Percentiles rank a stretch among this genome's conserved stretches.
Conservation (phyloP, 2,888 invertebrate genomes). For the Mantis religiosa region DNA sequence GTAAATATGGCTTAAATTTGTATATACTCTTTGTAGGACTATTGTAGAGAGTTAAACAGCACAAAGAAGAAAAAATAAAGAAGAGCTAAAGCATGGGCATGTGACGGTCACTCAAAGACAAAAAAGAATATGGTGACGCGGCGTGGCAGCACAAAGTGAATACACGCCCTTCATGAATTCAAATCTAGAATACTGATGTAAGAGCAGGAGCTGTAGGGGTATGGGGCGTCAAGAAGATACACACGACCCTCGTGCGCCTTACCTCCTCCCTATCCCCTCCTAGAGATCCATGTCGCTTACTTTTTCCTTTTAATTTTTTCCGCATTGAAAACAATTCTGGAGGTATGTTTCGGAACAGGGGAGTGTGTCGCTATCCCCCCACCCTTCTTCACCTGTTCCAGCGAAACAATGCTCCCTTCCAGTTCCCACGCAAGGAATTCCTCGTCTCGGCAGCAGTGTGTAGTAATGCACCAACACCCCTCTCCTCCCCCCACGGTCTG, state of each 20-base stretch:
- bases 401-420: neutral
- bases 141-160: too few relatives aligned
- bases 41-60: too few relatives aligned
- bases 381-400: conserved; percentile 2
- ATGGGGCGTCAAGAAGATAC: neutral
- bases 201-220: neutral
- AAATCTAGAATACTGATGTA: neutral
- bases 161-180: neutral
- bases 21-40: too few relatives aligned
- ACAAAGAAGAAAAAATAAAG: too few relatives aligned
- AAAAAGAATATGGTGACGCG: too few relatives aligned
- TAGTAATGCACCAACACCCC: conserved; percentile 7
- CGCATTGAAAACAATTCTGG: neutral
- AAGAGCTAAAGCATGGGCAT: too few relatives aligned
- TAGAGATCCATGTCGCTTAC: neutral
- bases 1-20: too few relatives aligned
- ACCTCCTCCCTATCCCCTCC: neutral
- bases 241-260: conserved; percentile 1
- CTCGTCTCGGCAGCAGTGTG: neutral
- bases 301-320: neutral
- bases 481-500: neutral
- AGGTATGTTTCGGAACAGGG: neutral
- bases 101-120: too few relatives aligned
- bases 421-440: neutral
- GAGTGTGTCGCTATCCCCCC: neutral